phyloP scores from a whole-genome alignment of 2,888 invertebrate genomes.

The Agrochola macilenta region DNA sequence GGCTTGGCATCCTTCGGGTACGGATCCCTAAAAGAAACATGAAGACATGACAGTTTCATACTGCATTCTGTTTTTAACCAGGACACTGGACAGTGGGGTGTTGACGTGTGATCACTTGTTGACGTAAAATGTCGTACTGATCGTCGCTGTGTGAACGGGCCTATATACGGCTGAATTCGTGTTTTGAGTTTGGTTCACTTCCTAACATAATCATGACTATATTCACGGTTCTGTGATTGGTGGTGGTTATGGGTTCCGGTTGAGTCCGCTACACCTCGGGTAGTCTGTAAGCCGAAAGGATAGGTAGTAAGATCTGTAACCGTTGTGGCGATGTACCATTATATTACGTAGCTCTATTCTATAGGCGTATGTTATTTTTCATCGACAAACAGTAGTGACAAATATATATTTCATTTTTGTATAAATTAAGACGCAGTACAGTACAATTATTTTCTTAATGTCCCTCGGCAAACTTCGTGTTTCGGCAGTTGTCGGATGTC shows the following conservation, averaged over 20 bases:
- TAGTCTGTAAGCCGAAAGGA: no score
- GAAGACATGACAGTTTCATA: neutral
- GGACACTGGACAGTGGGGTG: neutral
- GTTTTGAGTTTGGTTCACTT: no score
- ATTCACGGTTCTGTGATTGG: neutral
- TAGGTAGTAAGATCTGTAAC: constrained; percentile 1
- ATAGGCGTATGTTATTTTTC: neutral
- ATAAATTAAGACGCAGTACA: neutral
- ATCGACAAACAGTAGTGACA: neutral
- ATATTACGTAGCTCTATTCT: no score
- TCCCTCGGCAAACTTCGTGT: no score
- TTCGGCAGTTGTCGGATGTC: no score
- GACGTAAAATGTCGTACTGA: no score
- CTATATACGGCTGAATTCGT: no score
- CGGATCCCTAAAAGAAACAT: no score
- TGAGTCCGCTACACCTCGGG: neutral
- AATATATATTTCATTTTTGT: neutral
- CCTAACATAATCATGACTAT: no score
- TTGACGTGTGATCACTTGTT: neutral
- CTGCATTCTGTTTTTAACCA: neutral
- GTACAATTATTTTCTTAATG: no score
- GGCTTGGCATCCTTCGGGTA: no score
- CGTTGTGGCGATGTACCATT: neutral
- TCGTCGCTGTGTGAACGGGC: no score
- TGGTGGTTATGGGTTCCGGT: neutral